Evolutionary conservation across 30 jellyfish, hydroid and myxozoan species (phyloP), one percentile per base, ranked within the genome.

Genomic region (Haliclystus octoradiatus): DNA sequence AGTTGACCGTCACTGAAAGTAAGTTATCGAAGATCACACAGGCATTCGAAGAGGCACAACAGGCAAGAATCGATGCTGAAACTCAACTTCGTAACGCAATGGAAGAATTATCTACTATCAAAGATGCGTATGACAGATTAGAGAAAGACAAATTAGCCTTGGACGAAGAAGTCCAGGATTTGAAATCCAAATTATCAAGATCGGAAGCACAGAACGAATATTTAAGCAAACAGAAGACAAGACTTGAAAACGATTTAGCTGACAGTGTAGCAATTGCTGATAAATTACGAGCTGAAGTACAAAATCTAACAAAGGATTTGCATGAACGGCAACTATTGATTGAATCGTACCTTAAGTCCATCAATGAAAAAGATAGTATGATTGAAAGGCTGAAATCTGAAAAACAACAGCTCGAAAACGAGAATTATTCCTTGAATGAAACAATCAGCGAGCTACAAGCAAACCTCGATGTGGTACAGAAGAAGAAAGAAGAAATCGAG

Each of bases 401-500:
- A 14, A 72, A 81, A 30, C 79, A 34, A 24, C 47, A 79, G 27
- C 83, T 80, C 31, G 97, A 88, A 33, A 67, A 84, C 15, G 97
- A 88, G 79, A 88, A 80, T 40, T 78, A 75, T 69, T 50, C 61
- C 3, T 51, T 88, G 78, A 81, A 75, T 47, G 93, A 80, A 15
- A 61, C 91, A 1, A 15, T 81, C 64, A 82, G 62, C 47, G 69
- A 72, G 63, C 70, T 88, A 46, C 97, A 88, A 47, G 97, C 89
- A 14, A 50, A 77, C 47, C 78, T 81, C 15, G 94, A 80, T 62
- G 97, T 77, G n/a, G 70, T 82, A 4, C 84, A 91, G 66, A 57
- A 78, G 47, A 78, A 85, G 62, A 88, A 88, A 66, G 97, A 88
- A 72, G 95, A 88, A 30, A 73, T 88, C 30, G 97, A 88, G 52